Evolutionary conservation across 2,113 vertebrate species (phyloP).

Genomic region (Ptychochromis oligacanthus): DNA sequence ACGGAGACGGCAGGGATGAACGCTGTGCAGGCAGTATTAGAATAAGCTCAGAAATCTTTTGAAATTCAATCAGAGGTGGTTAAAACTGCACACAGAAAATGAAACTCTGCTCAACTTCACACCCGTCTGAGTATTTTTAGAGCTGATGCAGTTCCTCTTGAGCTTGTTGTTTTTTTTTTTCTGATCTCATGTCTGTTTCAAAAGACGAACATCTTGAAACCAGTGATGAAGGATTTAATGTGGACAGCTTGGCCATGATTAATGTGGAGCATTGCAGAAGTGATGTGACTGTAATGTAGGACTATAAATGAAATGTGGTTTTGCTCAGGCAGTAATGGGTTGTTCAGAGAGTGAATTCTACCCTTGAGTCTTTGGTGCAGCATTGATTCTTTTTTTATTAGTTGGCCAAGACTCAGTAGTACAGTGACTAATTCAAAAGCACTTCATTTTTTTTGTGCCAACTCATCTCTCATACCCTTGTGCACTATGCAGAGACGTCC

Average conservation of each 20-base stretch:
- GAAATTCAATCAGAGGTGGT: conserved; percentile 1
- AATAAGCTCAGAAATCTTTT: neutral
- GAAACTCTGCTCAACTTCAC: conserved; percentile 1
- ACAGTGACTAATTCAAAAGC: conserved; percentile 46
- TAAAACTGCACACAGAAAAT: neutral
- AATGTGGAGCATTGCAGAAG: neutral
- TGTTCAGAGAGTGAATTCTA: conserved; percentile 32
- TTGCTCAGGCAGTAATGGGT: conserved; percentile 34
- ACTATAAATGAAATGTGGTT: conserved; percentile 28
- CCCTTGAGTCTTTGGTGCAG: conserved; percentile 50
- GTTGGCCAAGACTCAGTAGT: conserved; percentile 23
- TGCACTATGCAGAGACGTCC: conserved; percentile 60
- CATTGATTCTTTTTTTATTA: conserved; percentile 54
- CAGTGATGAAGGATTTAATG: conserved; percentile 22
- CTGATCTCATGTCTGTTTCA: conserved; percentile 18
- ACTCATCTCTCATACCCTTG: conserved; percentile 54
- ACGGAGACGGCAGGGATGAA: neutral
- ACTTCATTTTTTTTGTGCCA: conserved; percentile 55
- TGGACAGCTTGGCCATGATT: neutral
- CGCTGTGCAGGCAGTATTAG: neutral
- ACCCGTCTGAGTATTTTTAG: conserved; percentile 39
- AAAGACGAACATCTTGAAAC: conserved; percentile 28
- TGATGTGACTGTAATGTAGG: conserved; percentile 17
- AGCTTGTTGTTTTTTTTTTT: conserved; percentile 1
- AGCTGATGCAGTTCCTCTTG: conserved; percentile 11